A percentile compares a stretch with the other conserved stretches of the same genome.
phyloP scores from a whole-genome alignment of 2,113 vertebrate species.

The Budorcas taxicolor region DNA sequence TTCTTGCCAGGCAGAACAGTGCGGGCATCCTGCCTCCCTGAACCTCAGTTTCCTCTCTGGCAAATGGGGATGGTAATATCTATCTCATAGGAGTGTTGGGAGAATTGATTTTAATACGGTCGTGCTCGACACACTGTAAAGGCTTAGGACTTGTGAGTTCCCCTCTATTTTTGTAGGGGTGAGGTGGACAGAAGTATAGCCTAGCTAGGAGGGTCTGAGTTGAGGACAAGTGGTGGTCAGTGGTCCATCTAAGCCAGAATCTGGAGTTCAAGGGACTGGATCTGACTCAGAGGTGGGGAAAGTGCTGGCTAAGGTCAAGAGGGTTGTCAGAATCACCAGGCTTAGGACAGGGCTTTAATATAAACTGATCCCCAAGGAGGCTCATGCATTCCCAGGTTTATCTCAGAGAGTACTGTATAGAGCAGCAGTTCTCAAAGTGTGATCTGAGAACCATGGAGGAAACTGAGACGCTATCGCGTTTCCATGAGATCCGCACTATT shows the following conservation, averaged over 20 bases:
- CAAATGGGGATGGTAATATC: neutral
- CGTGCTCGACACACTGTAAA: neutral
- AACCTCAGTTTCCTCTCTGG: neutral
- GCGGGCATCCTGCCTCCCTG: neutral
- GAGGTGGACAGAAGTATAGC: neutral
- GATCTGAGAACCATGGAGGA: neutral
- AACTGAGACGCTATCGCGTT: neutral
- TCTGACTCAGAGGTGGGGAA: neutral
- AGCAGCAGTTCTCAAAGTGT: neutral
- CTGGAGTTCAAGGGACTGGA: neutral
- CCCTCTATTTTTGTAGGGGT: neutral
- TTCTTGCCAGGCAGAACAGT: neutral
- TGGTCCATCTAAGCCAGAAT: neutral
- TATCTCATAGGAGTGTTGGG: neutral
- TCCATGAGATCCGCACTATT: neutral
- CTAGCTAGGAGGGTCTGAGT: neutral
- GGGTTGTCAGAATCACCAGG: neutral
- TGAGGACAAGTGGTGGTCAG: neutral
- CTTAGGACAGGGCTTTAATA: neutral
- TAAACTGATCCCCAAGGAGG: neutral
- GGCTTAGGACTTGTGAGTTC: neutral
- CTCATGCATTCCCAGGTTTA: neutral
- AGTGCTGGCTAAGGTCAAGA: neutral
- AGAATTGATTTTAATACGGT: neutral
- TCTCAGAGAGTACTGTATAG: rapidly evolving